phyloP scores from a whole-genome alignment of 2,113 vertebrate species.

The Lampris incognitus region DNA sequence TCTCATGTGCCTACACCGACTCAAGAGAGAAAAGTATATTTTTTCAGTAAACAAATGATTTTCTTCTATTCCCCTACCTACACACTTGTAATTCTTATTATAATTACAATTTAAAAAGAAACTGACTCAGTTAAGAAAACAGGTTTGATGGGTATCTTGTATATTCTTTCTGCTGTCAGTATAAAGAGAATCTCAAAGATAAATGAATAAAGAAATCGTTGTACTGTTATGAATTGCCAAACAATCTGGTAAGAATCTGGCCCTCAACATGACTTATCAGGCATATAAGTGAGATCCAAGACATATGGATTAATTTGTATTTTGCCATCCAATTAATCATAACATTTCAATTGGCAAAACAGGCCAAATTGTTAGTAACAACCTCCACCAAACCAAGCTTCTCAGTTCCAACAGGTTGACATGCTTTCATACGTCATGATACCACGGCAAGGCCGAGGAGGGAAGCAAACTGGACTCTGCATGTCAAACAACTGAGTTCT shows the following conservation, averaged over 20 bases:
- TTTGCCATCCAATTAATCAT: slow-evolving; percentile 15
- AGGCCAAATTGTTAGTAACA: slow-evolving; percentile 54
- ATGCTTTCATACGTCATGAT: slow-evolving; percentile 77
- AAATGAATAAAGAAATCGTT: no score
- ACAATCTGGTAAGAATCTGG: neutral
- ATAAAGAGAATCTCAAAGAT: no score
- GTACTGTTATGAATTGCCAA: neutral
- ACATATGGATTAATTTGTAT: slow-evolving; percentile 26
- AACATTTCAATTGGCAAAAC: slow-evolving; percentile 8
- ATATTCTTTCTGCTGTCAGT: no score
- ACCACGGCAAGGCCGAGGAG: slow-evolving; percentile 80
- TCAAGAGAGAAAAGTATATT: neutral
- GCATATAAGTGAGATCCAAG: neutral
- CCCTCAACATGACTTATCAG: neutral
- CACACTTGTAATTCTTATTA: no score
- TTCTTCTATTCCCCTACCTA: no score
- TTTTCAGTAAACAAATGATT: slow-evolving; percentile 6
- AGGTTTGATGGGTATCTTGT: no score
- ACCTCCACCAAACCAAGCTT: slow-evolving; percentile 51
- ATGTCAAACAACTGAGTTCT: slow-evolving; percentile 56
- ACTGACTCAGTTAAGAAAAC: no score
- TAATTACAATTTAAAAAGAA: no score
- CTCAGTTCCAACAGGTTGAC: slow-evolving; percentile 66
- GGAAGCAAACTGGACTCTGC: slow-evolving; percentile 65
- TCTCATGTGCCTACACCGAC: no score